Evolutionary conservation across 2,113 vertebrate species (phyloP).

Genomic region (Anguilla japonica): DNA sequence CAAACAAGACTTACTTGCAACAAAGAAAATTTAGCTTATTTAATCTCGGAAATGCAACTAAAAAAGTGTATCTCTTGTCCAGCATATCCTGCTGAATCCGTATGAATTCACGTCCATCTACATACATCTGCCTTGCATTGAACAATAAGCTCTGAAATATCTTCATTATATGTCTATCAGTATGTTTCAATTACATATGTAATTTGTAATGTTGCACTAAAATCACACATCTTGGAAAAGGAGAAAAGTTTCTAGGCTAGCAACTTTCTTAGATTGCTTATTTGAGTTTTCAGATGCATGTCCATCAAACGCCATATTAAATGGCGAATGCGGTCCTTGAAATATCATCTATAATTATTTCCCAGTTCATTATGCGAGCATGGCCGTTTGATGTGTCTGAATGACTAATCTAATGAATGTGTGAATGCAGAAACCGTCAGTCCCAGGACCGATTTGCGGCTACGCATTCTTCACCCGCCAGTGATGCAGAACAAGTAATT

Average conservation of each 20-base stretch:
- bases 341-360: slow-evolving; percentile 66
- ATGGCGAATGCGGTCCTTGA: slow-evolving; percentile 53
- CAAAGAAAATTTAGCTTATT: not conserved
- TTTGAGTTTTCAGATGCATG: not conserved
- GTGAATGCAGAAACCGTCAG: slow-evolving; percentile 60
- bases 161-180: not conserved
- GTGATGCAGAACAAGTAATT: slow-evolving; percentile 58
- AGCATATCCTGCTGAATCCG: not conserved
- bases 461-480: slow-evolving; percentile 63
- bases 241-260: not conserved
- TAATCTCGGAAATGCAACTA: not conserved
- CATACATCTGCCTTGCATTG: not conserved
- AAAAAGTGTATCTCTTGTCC: not conserved
- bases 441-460: slow-evolving; percentile 40
- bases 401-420: slow-evolving; percentile 70
- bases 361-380: slow-evolving; percentile 66
- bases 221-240: not conserved
- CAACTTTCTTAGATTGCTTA: not conserved
- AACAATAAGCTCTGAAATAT: not conserved
- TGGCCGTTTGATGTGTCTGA: slow-evolving; percentile 73
- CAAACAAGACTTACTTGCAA: slow-evolving; percentile 32
- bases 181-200: not conserved
- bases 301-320: slow-evolving; percentile 61
- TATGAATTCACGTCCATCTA: no score
- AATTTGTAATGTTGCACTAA: not conserved